Evolutionary conservation across 2,113 vertebrate species (phyloP).

Genomic region (Colinus virginianus): DNA sequence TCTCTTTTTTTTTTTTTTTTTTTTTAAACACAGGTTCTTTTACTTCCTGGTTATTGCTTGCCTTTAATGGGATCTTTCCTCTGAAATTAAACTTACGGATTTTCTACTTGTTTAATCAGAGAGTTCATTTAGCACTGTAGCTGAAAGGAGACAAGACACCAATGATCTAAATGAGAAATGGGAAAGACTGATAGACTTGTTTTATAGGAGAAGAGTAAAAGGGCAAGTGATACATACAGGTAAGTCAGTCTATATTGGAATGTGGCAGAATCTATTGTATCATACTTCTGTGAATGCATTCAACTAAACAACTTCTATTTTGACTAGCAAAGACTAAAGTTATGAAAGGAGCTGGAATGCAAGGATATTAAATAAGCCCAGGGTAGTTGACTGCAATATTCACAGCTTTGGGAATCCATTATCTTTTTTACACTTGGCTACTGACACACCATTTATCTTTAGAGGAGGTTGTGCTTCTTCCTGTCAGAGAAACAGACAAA

Average conservation of each 20-base stretch:
- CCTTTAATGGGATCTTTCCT: neutral
- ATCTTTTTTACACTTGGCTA: neutral
- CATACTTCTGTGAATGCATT: neutral
- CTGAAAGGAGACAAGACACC: slow-evolving; percentile 33
- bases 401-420: slow-evolving; percentile 37
- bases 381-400: slow-evolving; percentile 44
- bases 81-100: slow-evolving; percentile 32
- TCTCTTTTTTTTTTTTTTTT: slow-evolving; percentile 50
- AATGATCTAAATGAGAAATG: slow-evolving; percentile 36
- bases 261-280: neutral
- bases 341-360: slow-evolving; percentile 31
- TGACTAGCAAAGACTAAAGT: slow-evolving; percentile 10
- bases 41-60: slow-evolving; percentile 25
- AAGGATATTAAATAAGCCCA: slow-evolving; percentile 45
- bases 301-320: neutral
- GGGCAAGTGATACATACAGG: neutral
- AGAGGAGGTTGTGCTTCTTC: neutral
- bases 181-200: neutral
- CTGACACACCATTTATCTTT: slow-evolving; percentile 46
- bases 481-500: slow-evolving; percentile 31
- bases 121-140: slow-evolving; percentile 17
- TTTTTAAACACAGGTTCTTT: slow-evolving; percentile 27
- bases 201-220: slow-evolving; percentile 9
- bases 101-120: slow-evolving; percentile 55
- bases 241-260: slow-evolving; percentile 19